Evolutionary conservation across 2,113 vertebrate genomes (phyloP).

Genomic region (Mormyrus lacerda): DNA sequence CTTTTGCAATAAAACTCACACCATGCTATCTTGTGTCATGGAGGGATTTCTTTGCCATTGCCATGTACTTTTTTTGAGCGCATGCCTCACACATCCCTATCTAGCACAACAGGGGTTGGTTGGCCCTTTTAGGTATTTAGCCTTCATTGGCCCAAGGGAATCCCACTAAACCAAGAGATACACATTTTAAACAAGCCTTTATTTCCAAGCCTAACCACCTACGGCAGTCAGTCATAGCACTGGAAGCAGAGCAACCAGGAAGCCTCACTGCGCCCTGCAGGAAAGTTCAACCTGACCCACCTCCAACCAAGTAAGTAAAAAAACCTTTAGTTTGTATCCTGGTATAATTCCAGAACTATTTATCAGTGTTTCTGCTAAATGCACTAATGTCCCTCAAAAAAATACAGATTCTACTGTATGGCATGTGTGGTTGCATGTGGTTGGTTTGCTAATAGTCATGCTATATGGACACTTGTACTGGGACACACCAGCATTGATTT

Average conservation of each 20-base stretch:
- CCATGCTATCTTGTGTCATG: neutral
- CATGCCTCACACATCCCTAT: neutral
- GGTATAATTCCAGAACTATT: neutral
- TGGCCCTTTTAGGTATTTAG: neutral
- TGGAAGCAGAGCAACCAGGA: neutral
- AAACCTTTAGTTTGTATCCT: neutral
- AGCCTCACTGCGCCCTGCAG: neutral
- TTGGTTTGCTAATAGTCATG: neutral
- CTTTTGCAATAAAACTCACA: conserved; percentile 1
- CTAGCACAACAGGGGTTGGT: neutral
- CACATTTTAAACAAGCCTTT: neutral
- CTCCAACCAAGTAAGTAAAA: neutral
- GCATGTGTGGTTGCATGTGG: neutral
- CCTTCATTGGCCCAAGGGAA: neutral
- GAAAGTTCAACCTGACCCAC: neutral
- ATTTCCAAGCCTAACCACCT: neutral
- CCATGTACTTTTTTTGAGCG: neutral
- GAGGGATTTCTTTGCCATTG: neutral
- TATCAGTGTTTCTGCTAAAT: too few relatives aligned
- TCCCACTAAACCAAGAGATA: neutral
- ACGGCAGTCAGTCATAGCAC: neutral
- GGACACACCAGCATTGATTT: neutral
- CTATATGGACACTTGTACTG: neutral
- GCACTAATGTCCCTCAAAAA: too few relatives aligned
- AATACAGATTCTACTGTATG: neutral